Evolutionary conservation across 1,140 invertebrate species (phyloP), one percentile per base, ranked within the genome.

Genomic region (Drosophila varians): DNA sequence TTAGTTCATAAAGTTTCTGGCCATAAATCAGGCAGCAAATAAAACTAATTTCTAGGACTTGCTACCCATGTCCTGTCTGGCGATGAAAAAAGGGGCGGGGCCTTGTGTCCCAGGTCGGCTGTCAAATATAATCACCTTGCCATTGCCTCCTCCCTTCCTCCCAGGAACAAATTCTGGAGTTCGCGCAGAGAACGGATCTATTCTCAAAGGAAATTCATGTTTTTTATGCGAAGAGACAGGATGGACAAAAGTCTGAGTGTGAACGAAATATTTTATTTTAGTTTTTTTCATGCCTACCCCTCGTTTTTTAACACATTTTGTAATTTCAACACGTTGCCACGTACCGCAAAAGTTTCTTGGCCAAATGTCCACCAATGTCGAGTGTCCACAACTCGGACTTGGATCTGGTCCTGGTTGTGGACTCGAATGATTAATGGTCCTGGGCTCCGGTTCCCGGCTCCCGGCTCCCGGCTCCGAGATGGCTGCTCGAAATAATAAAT

Each of bases 241-340:
- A 14, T 28, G 61, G 42, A 64, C 60, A 47, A 48, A 61, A 71
- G 68, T 51, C 58, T 53, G 52, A 57, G 56, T 87, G 80, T 77
- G 74, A 77, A 77, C 75, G 77, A 82, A 87, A 87, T 87, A 87
- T 87, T 77, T 87, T 82, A 87, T 82, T 87, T 86, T 61, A 45
- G 18, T 55, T 68, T 57, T 36, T 25, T 23, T 25, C 3, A 3
- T 23, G 21, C 18, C 31, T 11, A 21, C 5, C 11, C 26, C 6
- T 23, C 25, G 31, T 60, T 60, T 87, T 80, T 86, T 77, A 86
- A 77, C 82, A 71, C 73, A 77, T 86, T 87, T 80, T 87, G 82
- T 87, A 87, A 87, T 86, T 86, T 86, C 80, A 87, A 86, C 80
- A 86, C 80, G 80, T 83, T 83, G 66, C 64, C 77, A 80, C 56